Conservation (phyloP, 2,888 invertebrate genomes). For the Sarcophaga rosellei region DNA sequence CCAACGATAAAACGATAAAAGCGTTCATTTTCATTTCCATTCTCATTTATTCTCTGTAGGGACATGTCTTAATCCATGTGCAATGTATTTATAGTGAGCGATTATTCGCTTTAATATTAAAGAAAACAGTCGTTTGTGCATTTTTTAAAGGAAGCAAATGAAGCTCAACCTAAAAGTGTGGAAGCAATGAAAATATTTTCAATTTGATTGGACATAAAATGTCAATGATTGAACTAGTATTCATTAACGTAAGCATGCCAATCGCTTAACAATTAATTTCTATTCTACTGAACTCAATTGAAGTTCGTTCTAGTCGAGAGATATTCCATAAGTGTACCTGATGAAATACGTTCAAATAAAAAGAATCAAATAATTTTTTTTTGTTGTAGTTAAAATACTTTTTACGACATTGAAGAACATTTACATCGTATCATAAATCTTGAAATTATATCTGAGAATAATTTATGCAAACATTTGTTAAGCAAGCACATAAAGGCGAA, state of each 20-base stretch:
- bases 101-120: no score
- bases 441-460: conserved; percentile 15
- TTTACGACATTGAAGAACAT: conserved; percentile 2
- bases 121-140: no score
- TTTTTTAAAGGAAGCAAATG: background rate
- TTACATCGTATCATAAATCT: conserved; percentile 21
- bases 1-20: no score
- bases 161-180: background rate
- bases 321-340: no score
- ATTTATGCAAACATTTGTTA: conserved; percentile 19
- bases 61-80: background rate
- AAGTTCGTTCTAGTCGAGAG: no score
- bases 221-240: conserved; percentile 55
- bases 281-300: no score
- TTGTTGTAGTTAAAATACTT: background rate
- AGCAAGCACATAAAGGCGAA: conserved; percentile 2
- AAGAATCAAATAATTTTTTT: no score
- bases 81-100: no score
- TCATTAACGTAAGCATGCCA: conserved; percentile 27
- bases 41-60: background rate
- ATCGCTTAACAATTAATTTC: background rate
- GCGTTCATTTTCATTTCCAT: no score
- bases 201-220: conserved; percentile 54
- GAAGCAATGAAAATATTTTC: conserved; percentile 1
- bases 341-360: no score